Percentiles rank a stretch among this genome's conserved stretches.
Conservation (phyloP, 1,140 invertebrate genomes). For the Palaemon carinicauda region DNA sequence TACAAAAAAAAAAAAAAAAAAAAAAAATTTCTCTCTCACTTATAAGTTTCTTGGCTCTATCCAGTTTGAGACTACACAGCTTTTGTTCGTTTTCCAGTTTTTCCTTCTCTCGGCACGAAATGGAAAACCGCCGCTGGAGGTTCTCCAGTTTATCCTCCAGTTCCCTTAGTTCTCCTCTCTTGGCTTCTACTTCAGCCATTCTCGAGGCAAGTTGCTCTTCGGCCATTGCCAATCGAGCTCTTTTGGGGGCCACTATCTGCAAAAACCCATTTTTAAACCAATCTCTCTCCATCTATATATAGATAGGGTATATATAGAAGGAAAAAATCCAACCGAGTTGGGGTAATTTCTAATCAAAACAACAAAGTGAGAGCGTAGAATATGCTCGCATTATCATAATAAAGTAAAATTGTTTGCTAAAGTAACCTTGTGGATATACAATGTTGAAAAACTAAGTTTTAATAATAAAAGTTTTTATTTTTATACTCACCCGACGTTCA, state of each 20-base stretch:
- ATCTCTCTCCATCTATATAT: too few species aligned
- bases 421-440: too few species aligned
- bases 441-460: too few species aligned
- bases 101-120: slow-evolving; percentile 94
- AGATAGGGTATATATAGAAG: too few species aligned
- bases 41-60: slow-evolving; percentile 83
- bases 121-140: slow-evolving; percentile 94
- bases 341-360: too few species aligned
- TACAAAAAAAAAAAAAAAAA: too few species aligned
- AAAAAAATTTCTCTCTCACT: slow-evolving; percentile 26
- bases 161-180: slow-evolving; percentile 69
- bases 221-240: slow-evolving; percentile 80
- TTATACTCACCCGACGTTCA: too few species aligned
- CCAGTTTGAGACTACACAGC: slow-evolving; percentile 87
- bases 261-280: not conserved
- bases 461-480: too few species aligned
- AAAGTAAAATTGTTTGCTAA: too few species aligned
- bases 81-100: slow-evolving; percentile 93
- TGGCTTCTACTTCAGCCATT: slow-evolving; percentile 89
- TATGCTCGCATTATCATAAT: too few species aligned
- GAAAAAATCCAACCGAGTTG: too few species aligned
- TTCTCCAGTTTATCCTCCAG: slow-evolving; percentile 86
- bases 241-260: slow-evolving; percentile 94
- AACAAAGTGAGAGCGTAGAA: too few species aligned
- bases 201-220: slow-evolving; percentile 82